A percentile compares a stretch with the other conserved stretches of the same genome.
These are phyloP conservation scores for Drosophila pseudoobscura DNA, from an alignment of 1,140 invertebrate species.

Conservation along the genomic window DNA sequence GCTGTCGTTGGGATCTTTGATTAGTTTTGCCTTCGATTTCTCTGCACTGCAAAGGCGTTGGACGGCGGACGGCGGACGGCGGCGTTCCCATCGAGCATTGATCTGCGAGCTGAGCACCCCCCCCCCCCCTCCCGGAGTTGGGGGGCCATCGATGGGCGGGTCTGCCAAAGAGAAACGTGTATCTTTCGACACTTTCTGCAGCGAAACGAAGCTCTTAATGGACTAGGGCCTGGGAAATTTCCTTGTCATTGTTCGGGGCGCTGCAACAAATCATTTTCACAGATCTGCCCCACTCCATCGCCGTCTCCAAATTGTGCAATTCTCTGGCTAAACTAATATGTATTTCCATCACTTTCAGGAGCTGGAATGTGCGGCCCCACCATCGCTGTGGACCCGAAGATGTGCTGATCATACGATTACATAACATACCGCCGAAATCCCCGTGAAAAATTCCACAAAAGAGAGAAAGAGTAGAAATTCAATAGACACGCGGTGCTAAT, in stretches of 20 bases:
- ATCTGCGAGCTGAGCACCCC: slow-evolving; percentile 40
- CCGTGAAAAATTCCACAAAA: slow-evolving; percentile 35
- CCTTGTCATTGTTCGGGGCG: slow-evolving; percentile 58
- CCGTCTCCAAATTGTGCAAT: slow-evolving; percentile 45
- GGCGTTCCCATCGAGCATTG: slow-evolving; percentile 51
- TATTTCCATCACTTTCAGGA: slow-evolving; percentile 37
- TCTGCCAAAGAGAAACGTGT: slow-evolving; percentile 46
- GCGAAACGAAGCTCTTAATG: slow-evolving; percentile 55
- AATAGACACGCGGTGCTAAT: slow-evolving; percentile 46
- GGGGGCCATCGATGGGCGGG: slow-evolving; percentile 41
- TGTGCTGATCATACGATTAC: slow-evolving; percentile 9
- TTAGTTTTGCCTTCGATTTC: slow-evolving; percentile 75
- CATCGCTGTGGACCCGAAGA: no score
- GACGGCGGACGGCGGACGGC: slow-evolving; percentile 4
- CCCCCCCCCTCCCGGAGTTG: slow-evolving; percentile 5
- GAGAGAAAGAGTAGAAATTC: slow-evolving; percentile 22
- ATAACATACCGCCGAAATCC: slow-evolving; percentile 37
- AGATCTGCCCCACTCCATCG: slow-evolving; percentile 12
- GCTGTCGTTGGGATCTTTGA: slow-evolving; percentile 71
- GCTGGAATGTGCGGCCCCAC: slow-evolving; percentile 35
- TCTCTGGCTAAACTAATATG: slow-evolving; percentile 33
- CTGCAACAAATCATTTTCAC: slow-evolving; percentile 64
- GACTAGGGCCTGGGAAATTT: slow-evolving; percentile 60
- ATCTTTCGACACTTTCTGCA: slow-evolving; percentile 58
- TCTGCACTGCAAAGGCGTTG: slow-evolving; percentile 55